Base-by-base conservation (phyloP, 2,113 vertebrate species). In the Mola mola region DNA sequence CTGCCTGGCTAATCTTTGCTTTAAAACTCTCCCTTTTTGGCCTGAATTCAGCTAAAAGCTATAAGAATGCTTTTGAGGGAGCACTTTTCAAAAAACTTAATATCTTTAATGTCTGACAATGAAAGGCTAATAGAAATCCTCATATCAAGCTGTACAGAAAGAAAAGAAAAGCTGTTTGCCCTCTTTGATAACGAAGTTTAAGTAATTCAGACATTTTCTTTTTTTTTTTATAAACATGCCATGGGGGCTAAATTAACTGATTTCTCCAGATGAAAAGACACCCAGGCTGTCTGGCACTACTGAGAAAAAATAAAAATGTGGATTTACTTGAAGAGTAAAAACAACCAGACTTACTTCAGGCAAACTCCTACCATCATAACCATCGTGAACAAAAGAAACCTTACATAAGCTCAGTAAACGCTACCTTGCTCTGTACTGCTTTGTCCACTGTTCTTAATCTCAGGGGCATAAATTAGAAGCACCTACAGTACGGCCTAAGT, bases 381-480 rank as follows among this genome's bases (percentile, higher is more conserved):
- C 56, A 67, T 66, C 28, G 49, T 50, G 58, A 87, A 78, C 65
- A 79, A 71, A 79, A 64, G 70, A 33, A 50, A 48, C 57, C 49
- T 84, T 87, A 82, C 59, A 73, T 78, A 87, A 75, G 47, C 36
- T 50, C 56, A 12, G 58, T 3, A 34, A 37, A 67, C 50, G 53
- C 72, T 79, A 90, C 82, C 75, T 82, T 82, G 83, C 82, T 25
- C 63, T 76, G 57, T 74, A 64, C 33, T 16, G 70, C 36, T 67
- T 55, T 56, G 77, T 83, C 79, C 72, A 66, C 40, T 15, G 58
- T 34, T 78, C 51, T 75, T 81, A 81, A 81, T 85, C 79, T 86
- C 79, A 53, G 63, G 81, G 76, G 68, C 77, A 86, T 86, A 87
- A 88, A 89, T 87, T 80, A 85, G 77, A 68, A 79, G 75, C 78